Evolutionary conservation across 2,888 invertebrate genomes (phyloP).

Genomic region (Xestia sexstrigata): DNA sequence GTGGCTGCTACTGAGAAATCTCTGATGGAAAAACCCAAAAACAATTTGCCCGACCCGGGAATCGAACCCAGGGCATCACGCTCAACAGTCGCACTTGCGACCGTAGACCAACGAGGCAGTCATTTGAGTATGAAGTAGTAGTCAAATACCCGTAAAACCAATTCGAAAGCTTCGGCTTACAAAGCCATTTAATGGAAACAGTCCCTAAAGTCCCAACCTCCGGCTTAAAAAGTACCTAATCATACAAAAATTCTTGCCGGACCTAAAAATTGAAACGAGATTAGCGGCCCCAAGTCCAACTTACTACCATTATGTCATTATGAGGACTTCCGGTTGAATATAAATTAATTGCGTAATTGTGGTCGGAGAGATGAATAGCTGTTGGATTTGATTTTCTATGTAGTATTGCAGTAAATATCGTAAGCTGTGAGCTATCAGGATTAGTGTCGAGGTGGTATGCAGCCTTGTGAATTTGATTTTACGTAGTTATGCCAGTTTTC

Average conservation of each 20-base stretch:
- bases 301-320: constrained; percentile 30
- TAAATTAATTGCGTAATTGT: constrained; percentile 38
- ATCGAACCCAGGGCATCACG: background rate
- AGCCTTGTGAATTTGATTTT: background rate
- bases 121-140: background rate
- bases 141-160: background rate
- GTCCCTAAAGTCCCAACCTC: background rate
- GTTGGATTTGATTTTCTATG: constrained; percentile 30
- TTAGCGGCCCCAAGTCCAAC: constrained; percentile 10
- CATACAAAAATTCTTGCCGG: constrained; percentile 5
- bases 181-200: constrained; percentile 19
- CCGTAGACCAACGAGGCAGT: background rate
- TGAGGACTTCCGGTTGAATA: constrained; percentile 30
- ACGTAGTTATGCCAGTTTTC: background rate
- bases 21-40: background rate
- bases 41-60: background rate
- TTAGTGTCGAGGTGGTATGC: constrained; percentile 12
- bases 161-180: background rate
- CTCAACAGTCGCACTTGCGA: background rate
- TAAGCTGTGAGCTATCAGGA: constrained; percentile 6
- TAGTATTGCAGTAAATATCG: constrained; percentile 1
- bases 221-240: constrained; percentile 14
- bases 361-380: constrained; percentile 11
- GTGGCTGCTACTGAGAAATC: too few species aligned
- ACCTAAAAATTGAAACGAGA: constrained; percentile 11